A percentile compares a stretch with the other conserved stretches of the same genome.
These are phyloP conservation scores for Danio tinwini DNA, from an alignment of 2,797 vertebrate genomes.

Conservation along the genomic window DNA sequence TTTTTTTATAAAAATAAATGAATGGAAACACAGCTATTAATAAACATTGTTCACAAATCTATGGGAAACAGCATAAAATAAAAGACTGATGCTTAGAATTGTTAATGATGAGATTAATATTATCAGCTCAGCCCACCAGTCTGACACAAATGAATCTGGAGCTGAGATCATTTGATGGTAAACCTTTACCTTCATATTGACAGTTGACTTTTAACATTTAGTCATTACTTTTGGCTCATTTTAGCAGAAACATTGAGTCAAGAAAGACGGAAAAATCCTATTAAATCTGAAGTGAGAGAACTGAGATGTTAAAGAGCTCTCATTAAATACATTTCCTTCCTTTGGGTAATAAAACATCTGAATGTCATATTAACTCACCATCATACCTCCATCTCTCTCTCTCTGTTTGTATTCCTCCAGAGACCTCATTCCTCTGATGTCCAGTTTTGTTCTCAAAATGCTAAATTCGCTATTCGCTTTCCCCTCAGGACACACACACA, in stretches of 20 bases:
- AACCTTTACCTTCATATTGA: too few species aligned
- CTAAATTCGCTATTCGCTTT: slow-evolving; percentile 39
- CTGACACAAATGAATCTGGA: too few species aligned
- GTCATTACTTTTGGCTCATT: not conserved
- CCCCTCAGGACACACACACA: slow-evolving; percentile 36
- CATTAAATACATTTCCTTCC: not conserved
- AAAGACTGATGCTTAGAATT: too few species aligned
- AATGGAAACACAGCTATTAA: too few species aligned
- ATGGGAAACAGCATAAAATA: too few species aligned
- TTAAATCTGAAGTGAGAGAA: not conserved
- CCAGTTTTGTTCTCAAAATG: slow-evolving; percentile 31
- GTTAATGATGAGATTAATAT: too few species aligned
- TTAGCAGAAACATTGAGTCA: not conserved
- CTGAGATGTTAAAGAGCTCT: not conserved
- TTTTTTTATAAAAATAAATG: too few species aligned
- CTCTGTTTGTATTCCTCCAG: not conserved
- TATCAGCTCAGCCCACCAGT: too few species aligned
- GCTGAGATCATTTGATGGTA: too few species aligned
- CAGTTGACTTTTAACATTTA: not conserved
- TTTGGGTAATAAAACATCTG: not conserved
- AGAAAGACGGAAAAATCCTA: not conserved
- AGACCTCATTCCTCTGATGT: slow-evolving; percentile 26
- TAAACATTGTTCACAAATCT: too few species aligned
- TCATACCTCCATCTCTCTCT: not conserved
- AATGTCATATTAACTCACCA: not conserved